A percentile compares a stretch with the other conserved stretches of the same genome.
These are phyloP conservation scores for Standfussiana lucernea DNA, from an alignment of 2,888 invertebrate genomes.

Conservation along the genomic window DNA sequence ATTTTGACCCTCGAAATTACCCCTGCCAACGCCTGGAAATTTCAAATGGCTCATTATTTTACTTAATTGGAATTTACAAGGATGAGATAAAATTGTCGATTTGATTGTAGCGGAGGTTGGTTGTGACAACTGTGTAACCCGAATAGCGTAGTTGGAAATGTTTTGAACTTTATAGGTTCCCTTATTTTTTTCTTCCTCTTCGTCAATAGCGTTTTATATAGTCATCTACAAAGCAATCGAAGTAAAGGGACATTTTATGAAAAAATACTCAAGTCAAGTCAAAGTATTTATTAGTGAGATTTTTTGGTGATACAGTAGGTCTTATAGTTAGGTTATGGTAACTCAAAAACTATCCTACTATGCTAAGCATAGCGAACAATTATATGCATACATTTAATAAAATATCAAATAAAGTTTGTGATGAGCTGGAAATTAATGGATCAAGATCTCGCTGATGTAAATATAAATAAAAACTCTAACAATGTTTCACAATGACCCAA, in stretches of 20 bases:
- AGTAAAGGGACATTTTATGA: neutral
- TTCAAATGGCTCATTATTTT: conserved; percentile 54
- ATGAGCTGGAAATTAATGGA: neutral
- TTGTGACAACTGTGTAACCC: neutral
- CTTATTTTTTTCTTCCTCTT: neutral
- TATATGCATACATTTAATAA: neutral
- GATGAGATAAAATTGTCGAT: conserved; percentile 39
- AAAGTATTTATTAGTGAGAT: too few relatives aligned
- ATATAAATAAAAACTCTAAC: too few relatives aligned
- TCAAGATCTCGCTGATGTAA: neutral
- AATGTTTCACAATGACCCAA: too few relatives aligned
- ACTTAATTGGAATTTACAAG: conserved; percentile 56
- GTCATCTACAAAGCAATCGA: neutral
- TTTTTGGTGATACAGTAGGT: too few relatives aligned
- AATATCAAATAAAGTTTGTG: neutral
- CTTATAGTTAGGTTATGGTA: too few relatives aligned
- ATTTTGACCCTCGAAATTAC: conserved; percentile 60
- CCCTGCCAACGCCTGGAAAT: conserved; percentile 38
- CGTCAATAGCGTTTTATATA: neutral
- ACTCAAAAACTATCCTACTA: too few relatives aligned
- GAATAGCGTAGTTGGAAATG: neutral
- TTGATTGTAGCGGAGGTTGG: conserved; percentile 26
- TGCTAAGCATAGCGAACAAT: too few relatives aligned
- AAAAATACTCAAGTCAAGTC: too few relatives aligned
- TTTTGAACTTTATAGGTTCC: neutral